Evolutionary conservation across 2,797 vertebrate species (phyloP), one percentile per base, ranked within the genome.

Genomic region (Bucorvus abyssinicus): DNA sequence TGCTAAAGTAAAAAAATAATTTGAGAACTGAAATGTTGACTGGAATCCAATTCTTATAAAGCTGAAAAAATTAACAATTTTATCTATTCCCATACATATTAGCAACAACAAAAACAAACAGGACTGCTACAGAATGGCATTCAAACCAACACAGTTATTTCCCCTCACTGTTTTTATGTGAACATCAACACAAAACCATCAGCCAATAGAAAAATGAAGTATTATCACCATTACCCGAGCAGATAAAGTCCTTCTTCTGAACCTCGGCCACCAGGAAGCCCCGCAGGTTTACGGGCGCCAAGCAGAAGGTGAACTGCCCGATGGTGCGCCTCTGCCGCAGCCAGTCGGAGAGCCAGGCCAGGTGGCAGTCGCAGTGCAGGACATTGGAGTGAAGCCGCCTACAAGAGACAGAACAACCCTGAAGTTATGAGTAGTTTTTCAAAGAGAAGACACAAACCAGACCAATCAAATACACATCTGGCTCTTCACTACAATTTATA

Each of bases 341-440:
- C 99, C 99, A 99, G 82, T 99, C 99, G 1, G 99, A 99, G 74
- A 99, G 99, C 99, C 99, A 99, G 81, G 99, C 98, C 97, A 99
- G 98, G 98, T 99, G 99, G 94, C 99, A 99, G 98, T 99, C 99
- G 29, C 99, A 99, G 97, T 99, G 98, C 94, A 99, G 98, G 95
- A 98, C 98, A 98, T 99, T 99, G 97, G 99, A 99, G 98, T 99
- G 99, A 64, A 99, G 98, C 64, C 99, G 99, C 83, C 99, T 99
- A 93, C 65, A 91, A 73, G 34, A 61, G 44, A 81, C 40, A 94
- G 60, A 86, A 73, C 38, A 57, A 23, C 19, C 23, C 65, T 13
- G 3, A 5, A 6, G 49, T 87, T n/a, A 57, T 3, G 4, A 38
- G 20, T 0, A 24, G 29, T 2, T 24, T 32, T 56, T 19, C 8